Evolutionary conservation across 2,888 invertebrate species (phyloP), one percentile per base, ranked within the genome.

Genomic region (Morpho achilles): DNA sequence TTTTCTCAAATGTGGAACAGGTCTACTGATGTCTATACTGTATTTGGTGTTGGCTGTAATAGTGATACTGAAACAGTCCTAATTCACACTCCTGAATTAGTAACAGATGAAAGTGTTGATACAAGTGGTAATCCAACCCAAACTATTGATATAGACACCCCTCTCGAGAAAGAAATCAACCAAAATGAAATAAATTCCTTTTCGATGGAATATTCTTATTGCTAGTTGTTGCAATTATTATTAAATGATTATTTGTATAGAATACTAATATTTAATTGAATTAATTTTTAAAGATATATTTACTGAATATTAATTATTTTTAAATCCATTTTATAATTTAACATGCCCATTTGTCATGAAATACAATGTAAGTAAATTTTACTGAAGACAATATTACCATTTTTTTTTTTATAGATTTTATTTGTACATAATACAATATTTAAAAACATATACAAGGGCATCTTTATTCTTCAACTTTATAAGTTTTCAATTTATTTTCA

Each of bases 1-100:
- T 95, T 95, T 79, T 83, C 93, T 58, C 83, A 85, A 66, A 82
- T 95, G 68, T 95, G 95, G 95, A 70, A 64, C 7, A 67, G 58
- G 32, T 67, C 68, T 53, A 70, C 63, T 50, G 66, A 74, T 62
- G 63, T 73, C 40, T 66, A 67, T 58, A 59, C 62, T 50, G 57
- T 64, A 52, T 64, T 60, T 52, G 65, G 64, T 56, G 58, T 64
- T 46, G 50, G 60, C 8, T 63, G 65, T 57, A 69, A 70, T 50
- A 70, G 69, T 65, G 74, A 73, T 49, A 59, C 64, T 41, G 73
- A 70, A 62, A 69, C 68, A 56, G 59, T 67, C 45, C 70, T 67
- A 53, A 65, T 65, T 40, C 44, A 53, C 40, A 66, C 69, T 51
- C 60, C 63, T 50, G 68, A 69, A 44, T 67, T 66, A 52, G 58